phyloP scores from a whole-genome alignment of 2,888 invertebrate species.

The Heliconius aoede region DNA sequence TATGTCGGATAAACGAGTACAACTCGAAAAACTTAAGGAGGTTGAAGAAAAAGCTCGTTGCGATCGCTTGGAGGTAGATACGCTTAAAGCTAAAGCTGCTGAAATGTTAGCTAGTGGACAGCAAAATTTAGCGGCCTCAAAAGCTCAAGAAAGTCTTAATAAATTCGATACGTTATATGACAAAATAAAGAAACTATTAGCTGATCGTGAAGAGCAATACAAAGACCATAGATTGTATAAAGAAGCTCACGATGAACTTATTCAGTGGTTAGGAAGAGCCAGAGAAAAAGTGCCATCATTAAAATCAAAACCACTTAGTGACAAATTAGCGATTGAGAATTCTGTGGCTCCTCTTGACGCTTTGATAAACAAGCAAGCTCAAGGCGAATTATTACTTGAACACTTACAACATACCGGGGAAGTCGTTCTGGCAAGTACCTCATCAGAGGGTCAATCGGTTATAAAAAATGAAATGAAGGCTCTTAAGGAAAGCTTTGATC shows the following conservation, averaged over 20 bases:
- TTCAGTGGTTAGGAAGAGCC: conserved; percentile 93
- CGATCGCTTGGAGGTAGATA: conserved; percentile 95
- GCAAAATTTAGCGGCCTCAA: conserved; percentile 91
- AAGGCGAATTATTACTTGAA: conserved; percentile 94
- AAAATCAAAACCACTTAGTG: conserved; percentile 92
- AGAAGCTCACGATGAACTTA: conserved; percentile 95
- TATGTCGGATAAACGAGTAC: conserved; percentile 93
- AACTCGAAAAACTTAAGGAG: conserved; percentile 92
- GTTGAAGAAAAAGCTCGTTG: conserved; percentile 94
- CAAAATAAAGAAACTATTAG: conserved; percentile 89
- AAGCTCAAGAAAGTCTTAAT: conserved; percentile 93
- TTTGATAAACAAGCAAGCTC: conserved; percentile 93
- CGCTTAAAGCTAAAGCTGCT: conserved; percentile 90
- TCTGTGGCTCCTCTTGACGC: conserved; percentile 94
- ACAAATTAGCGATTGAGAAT: conserved; percentile 94
- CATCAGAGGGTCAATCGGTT: conserved; percentile 89
- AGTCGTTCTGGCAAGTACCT: conserved; percentile 93
- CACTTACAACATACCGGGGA: conserved; percentile 94
- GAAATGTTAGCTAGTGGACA: conserved; percentile 94
- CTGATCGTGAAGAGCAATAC: conserved; percentile 93
- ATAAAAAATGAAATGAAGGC: conserved; percentile 94
- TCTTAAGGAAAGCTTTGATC: conserved; percentile 92
- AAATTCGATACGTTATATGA: conserved; percentile 92
- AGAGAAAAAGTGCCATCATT: conserved; percentile 94
- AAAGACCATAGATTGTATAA: conserved; percentile 95